Percentiles rank a stretch among this genome's conserved stretches.
phyloP scores from a whole-genome alignment of 2,113 vertebrate genomes.

The Tychaedon coryphoeus region DNA sequence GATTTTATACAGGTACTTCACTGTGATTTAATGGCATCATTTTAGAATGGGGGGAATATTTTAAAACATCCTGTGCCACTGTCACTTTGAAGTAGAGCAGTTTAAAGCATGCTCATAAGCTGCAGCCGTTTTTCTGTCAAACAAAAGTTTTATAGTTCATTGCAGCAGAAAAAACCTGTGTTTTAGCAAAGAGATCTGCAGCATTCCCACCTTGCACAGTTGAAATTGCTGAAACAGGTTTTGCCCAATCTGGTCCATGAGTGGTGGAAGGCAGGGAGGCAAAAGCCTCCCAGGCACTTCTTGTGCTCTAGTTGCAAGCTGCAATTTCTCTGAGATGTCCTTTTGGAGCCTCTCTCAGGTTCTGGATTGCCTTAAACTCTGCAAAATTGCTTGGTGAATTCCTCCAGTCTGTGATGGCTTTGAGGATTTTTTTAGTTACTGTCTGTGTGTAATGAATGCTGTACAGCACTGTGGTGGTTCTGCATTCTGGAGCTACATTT shows the following conservation, averaged over 20 bases:
- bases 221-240: conserved; percentile 8
- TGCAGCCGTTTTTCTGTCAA: neutral
- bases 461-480: neutral
- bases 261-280: neutral
- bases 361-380: neutral
- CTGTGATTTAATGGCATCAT: neutral
- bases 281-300: neutral
- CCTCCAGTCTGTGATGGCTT: neutral
- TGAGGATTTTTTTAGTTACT: neutral
- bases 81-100: neutral
- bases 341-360: neutral
- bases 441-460: neutral
- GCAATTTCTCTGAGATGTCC: neutral
- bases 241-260: neutral
- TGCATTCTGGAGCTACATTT: neutral
- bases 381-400: neutral
- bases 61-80: neutral
- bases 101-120: neutral
- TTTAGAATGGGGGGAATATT: neutral
- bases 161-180: neutral
- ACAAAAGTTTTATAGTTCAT: neutral
- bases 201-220: neutral
- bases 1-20: neutral
- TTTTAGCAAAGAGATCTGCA: neutral
- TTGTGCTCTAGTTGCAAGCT: neutral